Conservation (phyloP, 2,113 vertebrate species). For the Stomatorhinus ivindoensis region DNA sequence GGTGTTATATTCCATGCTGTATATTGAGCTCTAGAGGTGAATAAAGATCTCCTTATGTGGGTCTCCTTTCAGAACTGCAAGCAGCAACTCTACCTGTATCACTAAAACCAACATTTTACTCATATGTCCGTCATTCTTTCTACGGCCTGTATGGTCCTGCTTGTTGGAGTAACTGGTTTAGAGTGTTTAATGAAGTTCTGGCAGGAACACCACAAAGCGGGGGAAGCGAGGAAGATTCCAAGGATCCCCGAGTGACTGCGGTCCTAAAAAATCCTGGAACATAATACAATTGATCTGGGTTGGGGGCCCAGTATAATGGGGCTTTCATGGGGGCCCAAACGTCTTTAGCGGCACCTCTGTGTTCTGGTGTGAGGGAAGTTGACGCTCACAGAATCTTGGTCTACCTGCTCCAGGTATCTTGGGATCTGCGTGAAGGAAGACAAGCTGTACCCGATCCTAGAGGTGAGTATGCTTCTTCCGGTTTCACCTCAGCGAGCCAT, state of each 20-base stretch:
- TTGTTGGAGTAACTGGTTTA: not conserved
- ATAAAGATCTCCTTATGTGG: not conserved
- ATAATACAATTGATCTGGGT: not conserved
- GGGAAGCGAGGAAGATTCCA: no score
- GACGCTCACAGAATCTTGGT: not conserved
- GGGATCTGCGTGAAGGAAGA: slow-evolving; percentile 66
- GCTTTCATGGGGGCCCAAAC: not conserved
- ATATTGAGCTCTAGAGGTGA: not conserved
- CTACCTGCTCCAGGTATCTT: slow-evolving; percentile 53
- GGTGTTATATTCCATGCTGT: not conserved
- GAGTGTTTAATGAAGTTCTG: not conserved
- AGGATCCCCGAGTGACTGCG: not conserved
- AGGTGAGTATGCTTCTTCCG: slow-evolving; percentile 47
- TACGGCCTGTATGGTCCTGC: not conserved
- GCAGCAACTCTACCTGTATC: not conserved
- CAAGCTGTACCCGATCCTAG: slow-evolving; percentile 64
- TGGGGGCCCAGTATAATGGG: not conserved
- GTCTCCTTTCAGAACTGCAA: not conserved
- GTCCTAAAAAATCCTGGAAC: not conserved
- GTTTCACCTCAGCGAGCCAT: not conserved
- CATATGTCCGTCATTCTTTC: not conserved
- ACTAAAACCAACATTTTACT: not conserved
- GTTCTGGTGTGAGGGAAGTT: not conserved
- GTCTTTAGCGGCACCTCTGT: not conserved
- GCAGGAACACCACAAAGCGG: not conserved